Conservation (phyloP, 2,113 vertebrate species). For the Pyrgilauda ruficollis region DNA sequence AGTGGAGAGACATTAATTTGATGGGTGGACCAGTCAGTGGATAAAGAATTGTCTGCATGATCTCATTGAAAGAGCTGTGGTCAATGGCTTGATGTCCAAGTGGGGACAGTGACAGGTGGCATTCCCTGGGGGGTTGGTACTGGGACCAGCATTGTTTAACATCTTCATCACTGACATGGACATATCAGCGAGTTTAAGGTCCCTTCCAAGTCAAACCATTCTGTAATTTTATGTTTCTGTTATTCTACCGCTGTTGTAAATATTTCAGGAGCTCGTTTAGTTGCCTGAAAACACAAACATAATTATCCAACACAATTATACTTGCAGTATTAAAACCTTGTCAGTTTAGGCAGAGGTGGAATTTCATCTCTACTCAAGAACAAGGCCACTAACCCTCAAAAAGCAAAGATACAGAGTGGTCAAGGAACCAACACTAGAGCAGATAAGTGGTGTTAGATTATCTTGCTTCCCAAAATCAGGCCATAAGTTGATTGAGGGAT, state of each 20-base stretch:
- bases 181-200: background rate
- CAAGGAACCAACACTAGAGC: background rate
- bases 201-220: background rate
- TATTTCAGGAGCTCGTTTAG: background rate
- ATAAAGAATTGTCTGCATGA: background rate
- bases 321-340: background rate
- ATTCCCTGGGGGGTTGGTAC: rapidly evolving
- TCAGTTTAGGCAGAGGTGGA: background rate
- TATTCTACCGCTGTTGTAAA: background rate
- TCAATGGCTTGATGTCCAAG: background rate
- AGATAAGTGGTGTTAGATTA: background rate
- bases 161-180: background rate
- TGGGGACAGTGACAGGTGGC: background rate
- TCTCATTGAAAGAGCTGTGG: background rate
- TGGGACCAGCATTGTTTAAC: background rate
- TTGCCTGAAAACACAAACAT: background rate
- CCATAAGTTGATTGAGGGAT: background rate
- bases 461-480: background rate
- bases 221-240: background rate
- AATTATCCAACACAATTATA: background rate
- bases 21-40: background rate
- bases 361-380: background rate
- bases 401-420: background rate
- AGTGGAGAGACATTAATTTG: background rate
- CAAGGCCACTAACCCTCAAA: background rate